Conservation (phyloP, 1,140 invertebrate genomes). For the Galendromus occidentalis region DNA sequence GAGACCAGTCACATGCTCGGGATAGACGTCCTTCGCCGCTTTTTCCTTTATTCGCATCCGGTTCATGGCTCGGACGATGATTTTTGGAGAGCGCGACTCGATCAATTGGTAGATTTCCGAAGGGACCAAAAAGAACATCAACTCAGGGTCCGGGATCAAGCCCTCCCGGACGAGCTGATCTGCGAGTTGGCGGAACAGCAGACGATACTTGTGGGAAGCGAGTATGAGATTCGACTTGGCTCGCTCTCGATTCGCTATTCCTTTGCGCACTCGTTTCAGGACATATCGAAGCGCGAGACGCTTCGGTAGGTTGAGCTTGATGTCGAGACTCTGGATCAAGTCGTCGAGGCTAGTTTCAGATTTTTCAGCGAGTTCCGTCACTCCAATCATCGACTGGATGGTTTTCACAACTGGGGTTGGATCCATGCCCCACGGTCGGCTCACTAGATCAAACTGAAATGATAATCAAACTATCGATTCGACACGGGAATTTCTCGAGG, state of each 20-base stretch:
- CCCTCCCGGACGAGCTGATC: conserved; percentile 38
- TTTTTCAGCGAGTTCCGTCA: neutral
- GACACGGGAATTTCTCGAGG: no score
- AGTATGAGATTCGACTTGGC: conserved; percentile 21
- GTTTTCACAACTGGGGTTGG: conserved; percentile 37
- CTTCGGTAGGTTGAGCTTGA: conserved; percentile 1
- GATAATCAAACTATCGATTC: no score
- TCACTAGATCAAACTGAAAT: conserved; percentile 38
- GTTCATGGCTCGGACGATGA: conserved; percentile 28
- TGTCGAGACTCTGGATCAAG: conserved; percentile 12
- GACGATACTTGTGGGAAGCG: conserved; percentile 37
- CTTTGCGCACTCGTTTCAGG: neutral
- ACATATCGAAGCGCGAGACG: neutral
- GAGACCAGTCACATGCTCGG: neutral
- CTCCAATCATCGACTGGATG: conserved; percentile 12
- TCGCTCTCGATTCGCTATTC: conserved; percentile 15
- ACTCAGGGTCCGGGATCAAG: conserved; percentile 40
- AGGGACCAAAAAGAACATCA: conserved; percentile 47
- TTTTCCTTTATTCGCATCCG: neutral
- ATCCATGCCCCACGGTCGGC: conserved; percentile 43
- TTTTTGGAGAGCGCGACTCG: conserved; percentile 31
- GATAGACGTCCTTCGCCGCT: neutral
- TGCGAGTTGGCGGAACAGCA: conserved; percentile 38
- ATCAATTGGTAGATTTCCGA: conserved; percentile 43
- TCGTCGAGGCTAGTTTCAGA: neutral